Evolutionary conservation across 2,797 vertebrate species (phyloP).

Genomic region (Scolopax bukidnonensis): DNA sequence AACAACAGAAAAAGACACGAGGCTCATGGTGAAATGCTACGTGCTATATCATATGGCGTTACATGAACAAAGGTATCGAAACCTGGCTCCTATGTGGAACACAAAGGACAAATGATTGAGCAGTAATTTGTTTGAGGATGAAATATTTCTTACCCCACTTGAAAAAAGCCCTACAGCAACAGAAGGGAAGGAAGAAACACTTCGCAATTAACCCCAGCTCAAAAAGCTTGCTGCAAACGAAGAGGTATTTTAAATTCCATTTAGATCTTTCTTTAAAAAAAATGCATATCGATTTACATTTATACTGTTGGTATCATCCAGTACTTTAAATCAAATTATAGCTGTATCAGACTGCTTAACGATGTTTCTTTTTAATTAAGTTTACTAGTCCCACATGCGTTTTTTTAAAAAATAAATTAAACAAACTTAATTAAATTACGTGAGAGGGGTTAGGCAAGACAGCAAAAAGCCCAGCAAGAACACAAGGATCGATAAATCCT

Average conservation of each 20-base stretch:
- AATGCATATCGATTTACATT: constrained; percentile 30
- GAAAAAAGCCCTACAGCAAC: constrained; percentile 1
- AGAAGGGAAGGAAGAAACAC: neutral
- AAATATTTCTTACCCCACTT: neutral
- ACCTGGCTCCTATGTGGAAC: neutral
- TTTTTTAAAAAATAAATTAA: constrained; percentile 52
- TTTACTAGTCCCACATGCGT: constrained; percentile 59
- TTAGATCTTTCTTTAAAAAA: neutral
- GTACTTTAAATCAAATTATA: constrained; percentile 69
- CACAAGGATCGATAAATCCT: neutral
- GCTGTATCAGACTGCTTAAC: constrained; percentile 54
- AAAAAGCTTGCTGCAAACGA: neutral
- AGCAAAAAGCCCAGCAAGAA: neutral
- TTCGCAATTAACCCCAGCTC: neutral
- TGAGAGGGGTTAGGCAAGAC: constrained; percentile 32
- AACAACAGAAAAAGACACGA: accelerated
- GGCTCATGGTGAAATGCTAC: accelerated
- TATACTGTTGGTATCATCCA: constrained; percentile 47
- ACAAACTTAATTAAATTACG: constrained; percentile 56
- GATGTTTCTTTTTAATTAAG: constrained; percentile 70
- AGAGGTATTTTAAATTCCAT: neutral
- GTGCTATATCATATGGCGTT: accelerated
- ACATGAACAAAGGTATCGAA: neutral
- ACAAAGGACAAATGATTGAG: neutral
- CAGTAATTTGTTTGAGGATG: neutral